phyloP scores from a whole-genome alignment of 2,888 invertebrate species.

The Digitonthophagus gazella region DNA sequence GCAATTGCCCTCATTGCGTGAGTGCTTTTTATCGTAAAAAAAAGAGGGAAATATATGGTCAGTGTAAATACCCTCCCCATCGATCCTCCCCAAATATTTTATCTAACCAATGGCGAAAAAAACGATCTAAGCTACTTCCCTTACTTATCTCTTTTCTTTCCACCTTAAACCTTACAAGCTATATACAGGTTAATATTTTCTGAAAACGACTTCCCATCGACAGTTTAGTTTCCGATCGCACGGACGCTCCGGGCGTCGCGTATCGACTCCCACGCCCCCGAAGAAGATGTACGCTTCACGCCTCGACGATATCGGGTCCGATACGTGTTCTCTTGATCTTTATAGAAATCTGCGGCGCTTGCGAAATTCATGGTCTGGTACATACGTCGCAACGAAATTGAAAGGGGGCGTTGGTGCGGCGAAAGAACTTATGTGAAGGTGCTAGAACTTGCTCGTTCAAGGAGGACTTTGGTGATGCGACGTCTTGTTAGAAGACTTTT shows the following conservation, averaged over 20 bases:
- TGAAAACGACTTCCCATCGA: neutral
- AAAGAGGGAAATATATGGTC: neutral
- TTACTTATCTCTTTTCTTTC: neutral
- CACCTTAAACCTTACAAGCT: neutral
- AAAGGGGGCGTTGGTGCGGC: too few relatives aligned
- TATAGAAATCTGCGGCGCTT: neutral
- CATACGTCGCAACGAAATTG: too few relatives aligned
- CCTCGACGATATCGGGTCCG: neutral
- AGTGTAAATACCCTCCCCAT: neutral
- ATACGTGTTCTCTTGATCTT: neutral
- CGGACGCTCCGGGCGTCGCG: neutral
- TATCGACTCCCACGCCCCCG: neutral
- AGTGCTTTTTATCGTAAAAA: neutral
- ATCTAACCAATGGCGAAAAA: too few relatives aligned
- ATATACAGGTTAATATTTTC: neutral
- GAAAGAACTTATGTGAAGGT: too few relatives aligned
- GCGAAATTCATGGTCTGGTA: neutral
- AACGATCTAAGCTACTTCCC: too few relatives aligned
- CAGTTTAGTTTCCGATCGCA: neutral
- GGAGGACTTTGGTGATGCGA: too few relatives aligned
- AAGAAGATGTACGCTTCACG: neutral
- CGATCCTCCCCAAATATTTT: neutral
- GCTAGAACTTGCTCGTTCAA: too few relatives aligned
- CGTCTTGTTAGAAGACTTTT: too few relatives aligned
- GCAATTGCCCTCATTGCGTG: neutral